Conservation (phyloP, 2,888 invertebrate species). For the Merodon equestris region DNA sequence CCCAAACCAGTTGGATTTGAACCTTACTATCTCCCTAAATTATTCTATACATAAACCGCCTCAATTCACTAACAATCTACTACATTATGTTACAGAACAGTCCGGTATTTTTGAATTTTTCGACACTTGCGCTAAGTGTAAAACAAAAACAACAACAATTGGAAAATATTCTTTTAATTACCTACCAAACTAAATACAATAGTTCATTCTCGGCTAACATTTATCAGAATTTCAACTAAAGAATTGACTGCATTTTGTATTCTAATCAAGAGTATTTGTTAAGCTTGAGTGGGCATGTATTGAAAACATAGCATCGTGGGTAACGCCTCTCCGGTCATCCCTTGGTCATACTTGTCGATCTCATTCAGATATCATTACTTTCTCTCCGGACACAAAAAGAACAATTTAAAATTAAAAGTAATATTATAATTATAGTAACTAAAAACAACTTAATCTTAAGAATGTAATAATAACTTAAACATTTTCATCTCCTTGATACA, state of each 20-base stretch:
- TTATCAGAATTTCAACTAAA: slow-evolving; percentile 61
- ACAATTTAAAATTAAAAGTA: slow-evolving; percentile 62
- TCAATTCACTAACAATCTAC: no score
- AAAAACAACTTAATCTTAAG: slow-evolving; percentile 67
- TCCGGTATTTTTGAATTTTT: no score
- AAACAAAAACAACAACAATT: slow-evolving; percentile 14
- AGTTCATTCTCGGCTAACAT: slow-evolving; percentile 51
- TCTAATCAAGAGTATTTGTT: slow-evolving; percentile 50
- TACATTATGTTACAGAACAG: no score
- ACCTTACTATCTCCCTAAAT: no score
- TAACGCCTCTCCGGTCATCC: no score
- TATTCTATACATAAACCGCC: no score
- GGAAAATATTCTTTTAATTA: slow-evolving; percentile 63
- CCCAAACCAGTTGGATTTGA: no score
- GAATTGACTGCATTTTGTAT: slow-evolving; percentile 50
- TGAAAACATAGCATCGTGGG: background rate
- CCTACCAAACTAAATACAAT: slow-evolving; percentile 58
- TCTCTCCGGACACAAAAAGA: no score
- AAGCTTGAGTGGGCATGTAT: slow-evolving; percentile 56
- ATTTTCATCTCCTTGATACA: slow-evolving; percentile 41
- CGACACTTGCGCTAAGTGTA: no score
- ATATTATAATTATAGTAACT: slow-evolving; percentile 67
- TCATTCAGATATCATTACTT: slow-evolving; percentile 41
- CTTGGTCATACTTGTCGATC: slow-evolving; percentile 9
- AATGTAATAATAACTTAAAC: slow-evolving; percentile 68